Conservation (phyloP, 2,888 invertebrate species). For the Leptopterna dolabrata region DNA sequence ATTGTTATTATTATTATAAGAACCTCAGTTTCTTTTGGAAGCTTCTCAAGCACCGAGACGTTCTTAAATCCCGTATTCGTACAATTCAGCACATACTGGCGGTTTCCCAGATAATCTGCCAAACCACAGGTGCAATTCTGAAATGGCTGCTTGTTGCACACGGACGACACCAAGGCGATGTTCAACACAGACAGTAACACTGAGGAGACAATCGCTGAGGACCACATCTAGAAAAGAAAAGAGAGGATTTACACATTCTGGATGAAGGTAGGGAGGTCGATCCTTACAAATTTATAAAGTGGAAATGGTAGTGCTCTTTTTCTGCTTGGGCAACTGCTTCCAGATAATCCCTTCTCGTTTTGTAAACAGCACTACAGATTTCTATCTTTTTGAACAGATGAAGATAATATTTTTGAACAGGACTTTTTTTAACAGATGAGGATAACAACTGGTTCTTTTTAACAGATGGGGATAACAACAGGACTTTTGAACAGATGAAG, state of each 20-base stretch:
- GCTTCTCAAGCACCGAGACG: slow-evolving; percentile 71
- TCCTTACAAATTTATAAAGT: too few relatives aligned
- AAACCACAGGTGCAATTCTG: slow-evolving; percentile 71
- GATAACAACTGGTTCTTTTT: too few relatives aligned
- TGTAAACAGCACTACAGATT: too few relatives aligned
- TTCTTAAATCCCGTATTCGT: slow-evolving; percentile 74
- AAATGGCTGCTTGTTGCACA: slow-evolving; percentile 31
- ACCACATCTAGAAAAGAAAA: background rate
- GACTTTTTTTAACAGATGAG: too few relatives aligned
- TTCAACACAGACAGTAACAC: background rate
- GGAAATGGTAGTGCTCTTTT: too few relatives aligned
- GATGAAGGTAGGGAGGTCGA: too few relatives aligned
- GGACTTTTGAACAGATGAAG: too few relatives aligned
- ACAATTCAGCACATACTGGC: slow-evolving; percentile 77
- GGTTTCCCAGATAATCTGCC: slow-evolving; percentile 69
- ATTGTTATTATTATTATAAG: background rate
- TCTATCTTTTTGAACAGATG: too few relatives aligned
- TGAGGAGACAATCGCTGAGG: background rate
- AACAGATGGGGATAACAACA: too few relatives aligned
- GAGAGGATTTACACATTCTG: background rate
- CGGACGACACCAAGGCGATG: background rate
- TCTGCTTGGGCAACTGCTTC: too few relatives aligned
- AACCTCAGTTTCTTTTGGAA: slow-evolving; percentile 75
- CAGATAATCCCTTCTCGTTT: too few relatives aligned
- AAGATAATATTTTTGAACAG: too few relatives aligned